Conservation (phyloP, 2,888 invertebrate genomes). For the Crematogaster levior region DNA sequence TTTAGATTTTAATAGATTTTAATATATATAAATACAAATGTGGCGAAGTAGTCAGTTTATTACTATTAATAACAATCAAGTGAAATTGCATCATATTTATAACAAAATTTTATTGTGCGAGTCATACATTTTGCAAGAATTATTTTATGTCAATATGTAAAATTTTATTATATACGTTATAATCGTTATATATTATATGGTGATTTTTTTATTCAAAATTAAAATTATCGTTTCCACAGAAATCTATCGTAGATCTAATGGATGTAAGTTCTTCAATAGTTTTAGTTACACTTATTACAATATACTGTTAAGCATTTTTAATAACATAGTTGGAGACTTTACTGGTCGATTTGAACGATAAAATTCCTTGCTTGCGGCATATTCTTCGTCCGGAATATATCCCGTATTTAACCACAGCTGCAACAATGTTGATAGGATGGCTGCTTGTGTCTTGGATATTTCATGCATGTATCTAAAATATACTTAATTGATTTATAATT, state of each 20-base stretch:
- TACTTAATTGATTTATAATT: neutral
- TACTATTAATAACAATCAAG: neutral
- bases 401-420: conserved; percentile 79
- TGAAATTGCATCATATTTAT: conserved; percentile 5
- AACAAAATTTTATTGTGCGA: neutral
- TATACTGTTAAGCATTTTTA: conserved; percentile 17
- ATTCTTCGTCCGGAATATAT: conserved; percentile 74
- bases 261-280: conserved; percentile 48
- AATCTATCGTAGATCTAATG: conserved; percentile 42
- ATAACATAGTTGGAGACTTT: conserved; percentile 54
- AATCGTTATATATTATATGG: neutral
- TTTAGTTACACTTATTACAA: neutral
- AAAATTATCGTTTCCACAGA: neutral
- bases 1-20: too few species aligned
- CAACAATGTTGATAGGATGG: conserved; percentile 80
- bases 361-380: conserved; percentile 73
- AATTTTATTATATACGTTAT: neutral
- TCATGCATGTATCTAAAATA: conserved; percentile 70
- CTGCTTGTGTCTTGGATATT: conserved; percentile 80
- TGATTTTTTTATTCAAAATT: conserved; percentile 4
- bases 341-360: conserved; percentile 71
- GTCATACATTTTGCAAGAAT: neutral
- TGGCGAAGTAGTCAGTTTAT: conserved; percentile 28
- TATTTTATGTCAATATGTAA: conserved; percentile 17
- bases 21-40: neutral